Evolutionary conservation across 2,888 invertebrate genomes (phyloP).

Genomic region (Calephelis perditalis): DNA sequence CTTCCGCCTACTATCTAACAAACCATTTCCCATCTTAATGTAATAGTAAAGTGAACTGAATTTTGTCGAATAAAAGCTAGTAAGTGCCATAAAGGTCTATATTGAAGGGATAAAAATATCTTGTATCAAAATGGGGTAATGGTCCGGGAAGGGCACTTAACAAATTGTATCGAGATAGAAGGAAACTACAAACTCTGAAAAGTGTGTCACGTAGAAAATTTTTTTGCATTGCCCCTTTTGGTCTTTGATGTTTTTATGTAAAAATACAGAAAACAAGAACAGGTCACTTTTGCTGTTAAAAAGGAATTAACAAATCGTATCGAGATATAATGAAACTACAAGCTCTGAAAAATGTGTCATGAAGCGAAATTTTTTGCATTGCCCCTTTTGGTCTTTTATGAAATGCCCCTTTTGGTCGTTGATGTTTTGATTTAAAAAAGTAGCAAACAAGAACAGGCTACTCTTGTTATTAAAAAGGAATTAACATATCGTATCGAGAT

Average conservation of each 20-base stretch:
- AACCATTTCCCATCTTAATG: no score
- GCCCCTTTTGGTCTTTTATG: no score
- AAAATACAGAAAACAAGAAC: no score
- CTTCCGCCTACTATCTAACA: no score
- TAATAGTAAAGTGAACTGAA: background rate
- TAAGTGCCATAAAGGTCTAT: background rate
- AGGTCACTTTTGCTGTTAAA: no score
- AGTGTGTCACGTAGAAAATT: background rate
- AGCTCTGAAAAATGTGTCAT: background rate
- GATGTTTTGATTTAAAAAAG: no score
- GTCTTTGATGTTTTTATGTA: no score
- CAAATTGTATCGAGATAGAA: conserved; percentile 9
- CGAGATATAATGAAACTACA: background rate
- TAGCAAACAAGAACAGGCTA: no score
- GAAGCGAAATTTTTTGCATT: background rate
- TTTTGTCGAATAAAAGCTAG: conserved; percentile 1
- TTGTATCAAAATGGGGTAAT: conserved; percentile 6
- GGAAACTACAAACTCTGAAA: background rate
- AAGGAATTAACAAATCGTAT: background rate
- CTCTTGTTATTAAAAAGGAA: no score
- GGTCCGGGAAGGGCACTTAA: conserved; percentile 6
- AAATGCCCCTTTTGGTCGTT: no score
- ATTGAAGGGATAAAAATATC: background rate
- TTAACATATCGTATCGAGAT: conserved; percentile 3
- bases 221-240: background rate